phyloP scores from a whole-genome alignment of 2,888 invertebrate species.

The Sphecodes monilicornis region DNA sequence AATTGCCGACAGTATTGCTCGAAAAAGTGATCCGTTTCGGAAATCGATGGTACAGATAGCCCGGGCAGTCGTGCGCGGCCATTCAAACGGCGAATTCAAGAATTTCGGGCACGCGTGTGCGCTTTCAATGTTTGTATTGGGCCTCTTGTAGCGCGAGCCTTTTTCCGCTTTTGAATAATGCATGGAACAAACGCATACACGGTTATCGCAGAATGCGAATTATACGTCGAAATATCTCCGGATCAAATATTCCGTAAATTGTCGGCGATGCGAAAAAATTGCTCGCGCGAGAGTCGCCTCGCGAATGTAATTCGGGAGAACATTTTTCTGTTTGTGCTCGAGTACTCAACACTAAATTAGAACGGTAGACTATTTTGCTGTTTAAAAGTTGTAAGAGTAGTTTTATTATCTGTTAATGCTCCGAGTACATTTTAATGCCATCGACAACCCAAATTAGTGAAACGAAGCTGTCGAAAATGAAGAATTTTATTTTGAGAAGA shows the following conservation, averaged over 20 bases:
- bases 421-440: no score
- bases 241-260: neutral
- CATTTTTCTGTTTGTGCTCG: no score
- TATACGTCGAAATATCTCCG: neutral
- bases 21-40: slow-evolving; percentile 27
- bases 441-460: no score
- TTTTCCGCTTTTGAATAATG: slow-evolving; percentile 10
- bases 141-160: neutral
- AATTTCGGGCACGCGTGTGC: neutral
- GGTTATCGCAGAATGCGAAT: neutral
- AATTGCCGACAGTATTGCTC: slow-evolving; percentile 33
- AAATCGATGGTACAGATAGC: slow-evolving; percentile 26
- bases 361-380: no score
- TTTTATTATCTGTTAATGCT: no score
- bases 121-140: neutral
- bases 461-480: no score
- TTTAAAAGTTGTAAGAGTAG: no score
- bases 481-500: no score
- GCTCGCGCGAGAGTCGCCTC: neutral
- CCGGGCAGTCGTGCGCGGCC: neutral
- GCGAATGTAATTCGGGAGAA: neutral
- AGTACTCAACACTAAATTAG: no score
- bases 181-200: neutral
- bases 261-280: neutral
- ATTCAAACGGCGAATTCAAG: slow-evolving; percentile 4